Evolutionary conservation across 1,140 invertebrate genomes (phyloP).

Genomic region (Zaprionus africanus): DNA sequence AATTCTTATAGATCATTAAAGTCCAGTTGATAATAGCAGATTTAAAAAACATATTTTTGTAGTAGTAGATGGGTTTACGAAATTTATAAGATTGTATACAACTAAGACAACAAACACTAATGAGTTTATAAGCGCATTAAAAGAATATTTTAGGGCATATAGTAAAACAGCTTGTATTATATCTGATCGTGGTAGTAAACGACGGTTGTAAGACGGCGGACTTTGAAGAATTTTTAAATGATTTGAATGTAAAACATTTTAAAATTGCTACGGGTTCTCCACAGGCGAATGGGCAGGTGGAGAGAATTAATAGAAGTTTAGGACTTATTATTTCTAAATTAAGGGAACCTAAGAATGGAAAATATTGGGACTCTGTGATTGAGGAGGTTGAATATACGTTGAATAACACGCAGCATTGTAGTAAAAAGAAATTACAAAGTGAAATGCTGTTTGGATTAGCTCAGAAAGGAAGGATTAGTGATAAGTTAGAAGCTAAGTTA

Average conservation of each 20-base stretch:
- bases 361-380: no score
- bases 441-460: no score
- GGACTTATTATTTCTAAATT: neutral
- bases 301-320: neutral
- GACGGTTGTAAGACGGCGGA: neutral
- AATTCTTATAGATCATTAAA: neutral
- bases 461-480: no score
- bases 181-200: neutral
- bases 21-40: neutral
- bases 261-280: neutral
- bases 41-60: neutral
- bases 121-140: neutral
- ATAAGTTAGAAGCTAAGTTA: no score
- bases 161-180: neutral
- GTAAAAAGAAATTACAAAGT: no score
- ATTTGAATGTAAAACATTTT: neutral
- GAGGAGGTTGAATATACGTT: no score
- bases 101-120: neutral
- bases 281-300: conserved; percentile 9
- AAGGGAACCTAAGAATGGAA: no score
- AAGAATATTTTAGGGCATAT: conserved; percentile 3
- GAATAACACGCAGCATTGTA: no score
- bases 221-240: neutral
- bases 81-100: conserved; percentile 4
- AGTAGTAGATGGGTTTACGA: neutral